Evolutionary conservation across 2,888 invertebrate genomes (phyloP).

Genomic region (Pteria penguin): DNA sequence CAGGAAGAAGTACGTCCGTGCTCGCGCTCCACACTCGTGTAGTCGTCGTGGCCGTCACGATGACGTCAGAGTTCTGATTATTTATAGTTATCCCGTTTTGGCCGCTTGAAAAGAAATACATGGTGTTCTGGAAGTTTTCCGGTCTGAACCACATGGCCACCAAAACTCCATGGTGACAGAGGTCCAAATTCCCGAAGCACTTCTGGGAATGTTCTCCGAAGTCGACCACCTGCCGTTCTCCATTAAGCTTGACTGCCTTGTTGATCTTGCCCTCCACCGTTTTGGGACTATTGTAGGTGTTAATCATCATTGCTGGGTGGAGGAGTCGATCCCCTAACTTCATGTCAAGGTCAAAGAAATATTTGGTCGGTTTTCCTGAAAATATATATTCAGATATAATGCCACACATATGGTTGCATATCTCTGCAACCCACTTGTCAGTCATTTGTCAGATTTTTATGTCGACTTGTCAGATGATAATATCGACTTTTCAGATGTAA

Average conservation of each 20-base stretch:
- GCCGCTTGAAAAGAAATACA: conserved; percentile 68
- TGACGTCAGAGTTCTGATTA: conserved; percentile 57
- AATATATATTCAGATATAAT: too few relatives aligned
- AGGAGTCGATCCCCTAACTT: conserved; percentile 55
- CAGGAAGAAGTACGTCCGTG: conserved; percentile 48
- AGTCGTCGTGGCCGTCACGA: conserved; percentile 58
- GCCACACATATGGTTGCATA: too few relatives aligned
- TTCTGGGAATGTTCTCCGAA: conserved; percentile 60
- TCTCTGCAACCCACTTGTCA: too few relatives aligned
- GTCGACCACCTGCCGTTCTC: conserved; percentile 60
- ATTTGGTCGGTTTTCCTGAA: conserved; percentile 68
- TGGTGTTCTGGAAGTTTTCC: conserved; percentile 56
- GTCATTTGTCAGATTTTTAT: too few relatives aligned
- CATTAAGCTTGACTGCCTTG: conserved; percentile 61
- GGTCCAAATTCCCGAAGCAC: conserved; percentile 72
- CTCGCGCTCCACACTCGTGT: conserved; percentile 62
- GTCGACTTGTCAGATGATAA: too few relatives aligned
- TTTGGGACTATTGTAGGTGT: conserved; percentile 56
- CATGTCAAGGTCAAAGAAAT: conserved; percentile 69
- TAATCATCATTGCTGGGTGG: conserved; percentile 57
- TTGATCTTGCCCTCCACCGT: conserved; percentile 67
- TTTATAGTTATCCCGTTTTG: conserved; percentile 70
- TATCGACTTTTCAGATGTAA: too few relatives aligned
- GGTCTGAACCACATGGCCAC: conserved; percentile 69
- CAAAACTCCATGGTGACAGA: conserved; percentile 67